Conservation (phyloP, 35 echinoderm and acorn worm genomes). For the Apostichopus japonicus region DNA sequence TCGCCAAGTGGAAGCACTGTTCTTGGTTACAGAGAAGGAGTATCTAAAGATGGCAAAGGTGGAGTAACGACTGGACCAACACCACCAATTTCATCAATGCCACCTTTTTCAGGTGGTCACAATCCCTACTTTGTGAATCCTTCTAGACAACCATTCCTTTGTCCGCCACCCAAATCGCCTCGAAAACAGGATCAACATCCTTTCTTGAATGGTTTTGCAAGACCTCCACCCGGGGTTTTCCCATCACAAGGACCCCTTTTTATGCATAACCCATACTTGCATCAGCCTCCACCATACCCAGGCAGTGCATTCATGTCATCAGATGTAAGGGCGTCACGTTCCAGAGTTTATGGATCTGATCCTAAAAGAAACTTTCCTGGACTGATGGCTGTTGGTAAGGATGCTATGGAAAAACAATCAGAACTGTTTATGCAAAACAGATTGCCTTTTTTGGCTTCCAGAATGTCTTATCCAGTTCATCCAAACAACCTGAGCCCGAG, state of each 20-base stretch:
- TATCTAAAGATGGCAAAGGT: background rate
- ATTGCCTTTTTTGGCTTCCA: slow-evolving; percentile 16
- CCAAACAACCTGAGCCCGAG: slow-evolving; percentile 34
- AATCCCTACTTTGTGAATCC: slow-evolving; percentile 7
- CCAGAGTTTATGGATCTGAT: background rate
- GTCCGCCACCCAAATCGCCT: background rate
- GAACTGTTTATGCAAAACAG: background rate
- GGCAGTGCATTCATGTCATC: slow-evolving; percentile 20
- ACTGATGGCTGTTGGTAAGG: background rate
- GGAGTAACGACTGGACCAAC: background rate
- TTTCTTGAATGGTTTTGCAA: background rate
- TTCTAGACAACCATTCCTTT: background rate
- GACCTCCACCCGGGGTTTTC: background rate
- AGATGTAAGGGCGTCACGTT: background rate
- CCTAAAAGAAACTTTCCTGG: slow-evolving; percentile 1
- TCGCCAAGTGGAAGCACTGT: slow-evolving; percentile 52
- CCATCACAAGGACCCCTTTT: slow-evolving; percentile 11
- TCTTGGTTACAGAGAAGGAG: slow-evolving; percentile 40
- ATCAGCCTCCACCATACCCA: slow-evolving; percentile 31
- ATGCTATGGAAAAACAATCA: slow-evolving; percentile 19
- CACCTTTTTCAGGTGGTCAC: background rate
- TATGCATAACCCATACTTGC: slow-evolving; percentile 38
- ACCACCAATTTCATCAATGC: background rate
- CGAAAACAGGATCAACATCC: background rate
- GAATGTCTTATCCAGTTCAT: slow-evolving; percentile 30